A percentile compares a stretch with the other conserved stretches of the same genome.
These are phyloP conservation scores for Perithous albicinctus DNA, from an alignment of 2,888 invertebrate genomes.

Conservation along the genomic window DNA sequence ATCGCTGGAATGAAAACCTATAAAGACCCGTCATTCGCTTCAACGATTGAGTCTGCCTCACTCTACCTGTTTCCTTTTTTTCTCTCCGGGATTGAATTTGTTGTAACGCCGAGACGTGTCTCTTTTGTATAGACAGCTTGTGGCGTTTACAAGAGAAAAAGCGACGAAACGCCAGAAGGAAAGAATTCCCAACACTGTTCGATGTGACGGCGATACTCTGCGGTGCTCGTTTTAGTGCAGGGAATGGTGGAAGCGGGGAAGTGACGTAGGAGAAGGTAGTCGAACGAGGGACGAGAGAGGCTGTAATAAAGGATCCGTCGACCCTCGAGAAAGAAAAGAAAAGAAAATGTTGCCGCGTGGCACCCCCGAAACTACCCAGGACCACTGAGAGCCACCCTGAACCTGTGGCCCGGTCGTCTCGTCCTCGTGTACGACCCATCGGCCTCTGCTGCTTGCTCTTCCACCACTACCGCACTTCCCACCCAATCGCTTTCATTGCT, in stretches of 20 bases:
- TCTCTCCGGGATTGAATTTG: slow-evolving; percentile 48
- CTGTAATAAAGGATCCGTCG: slow-evolving; percentile 78
- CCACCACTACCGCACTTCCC: slow-evolving; percentile 29
- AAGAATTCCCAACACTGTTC: slow-evolving; percentile 49
- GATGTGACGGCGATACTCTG: slow-evolving; percentile 46
- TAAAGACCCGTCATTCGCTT: neutral
- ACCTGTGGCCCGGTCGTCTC: slow-evolving; percentile 42
- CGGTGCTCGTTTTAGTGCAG: slow-evolving; percentile 35
- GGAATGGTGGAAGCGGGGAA: slow-evolving; percentile 22
- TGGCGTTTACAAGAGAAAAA: slow-evolving; percentile 30
- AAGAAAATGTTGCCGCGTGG: slow-evolving; percentile 65
- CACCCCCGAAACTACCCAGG: slow-evolving; percentile 67
- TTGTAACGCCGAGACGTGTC: slow-evolving; percentile 44
- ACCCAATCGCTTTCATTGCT: neutral
- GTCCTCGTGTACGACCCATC: slow-evolving; percentile 16
- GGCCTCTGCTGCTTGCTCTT: neutral
- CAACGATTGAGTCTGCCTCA: slow-evolving; percentile 2
- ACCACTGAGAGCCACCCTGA: slow-evolving; percentile 49
- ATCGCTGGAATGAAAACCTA: slow-evolving; percentile 4
- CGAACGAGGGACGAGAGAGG: slow-evolving; percentile 66
- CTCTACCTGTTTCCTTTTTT: slow-evolving; percentile 14
- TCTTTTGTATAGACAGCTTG: slow-evolving; percentile 36
- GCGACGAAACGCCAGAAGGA: slow-evolving; percentile 32
- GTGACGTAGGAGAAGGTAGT: slow-evolving; percentile 63
- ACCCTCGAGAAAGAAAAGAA: no score